Conservation (phyloP, 1,140 invertebrate species). For the Drosophila auraria region DNA sequence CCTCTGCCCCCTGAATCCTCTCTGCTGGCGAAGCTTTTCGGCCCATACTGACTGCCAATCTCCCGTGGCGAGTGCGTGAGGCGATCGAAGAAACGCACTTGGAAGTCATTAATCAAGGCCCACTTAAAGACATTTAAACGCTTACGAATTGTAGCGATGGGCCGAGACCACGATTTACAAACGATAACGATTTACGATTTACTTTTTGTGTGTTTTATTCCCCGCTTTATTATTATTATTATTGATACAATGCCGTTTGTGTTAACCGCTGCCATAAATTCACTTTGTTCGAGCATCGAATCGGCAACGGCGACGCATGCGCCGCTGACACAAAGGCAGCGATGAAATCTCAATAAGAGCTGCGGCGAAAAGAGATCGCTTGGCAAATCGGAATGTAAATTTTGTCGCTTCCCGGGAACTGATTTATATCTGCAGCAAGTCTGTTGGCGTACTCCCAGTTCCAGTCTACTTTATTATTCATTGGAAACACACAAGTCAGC, state of each 20-base stretch:
- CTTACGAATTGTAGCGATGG: conserved; percentile 75
- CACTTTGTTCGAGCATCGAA: conserved; percentile 30
- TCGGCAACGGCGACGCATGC: conserved; percentile 58
- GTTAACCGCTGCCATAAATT: conserved; percentile 79
- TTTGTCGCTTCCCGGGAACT: conserved; percentile 81
- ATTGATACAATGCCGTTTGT: conserved; percentile 78
- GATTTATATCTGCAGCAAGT: conserved; percentile 71
- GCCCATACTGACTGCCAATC: conserved; percentile 49
- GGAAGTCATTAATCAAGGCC: conserved; percentile 76
- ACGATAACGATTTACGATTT: conserved; percentile 61
- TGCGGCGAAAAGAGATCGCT: conserved; percentile 41
- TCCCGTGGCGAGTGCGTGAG: conserved; percentile 67
- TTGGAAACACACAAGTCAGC: conserved; percentile 70
- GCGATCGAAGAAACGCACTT: conserved; percentile 58
- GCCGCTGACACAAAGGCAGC: conserved; percentile 69
- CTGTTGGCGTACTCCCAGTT: conserved; percentile 48
- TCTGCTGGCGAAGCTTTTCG: conserved; percentile 26
- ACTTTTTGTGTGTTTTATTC: conserved; percentile 41
- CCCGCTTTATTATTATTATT: conserved; percentile 52
- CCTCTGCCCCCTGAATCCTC: conserved; percentile 7
- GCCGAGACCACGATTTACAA: conserved; percentile 57
- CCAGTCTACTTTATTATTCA: conserved; percentile 72
- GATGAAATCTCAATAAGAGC: conserved; percentile 79
- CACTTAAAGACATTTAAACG: conserved; percentile 77
- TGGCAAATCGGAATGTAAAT: conserved; percentile 75